phyloP scores from a whole-genome alignment of 2,797 vertebrate species.

The Acipenser transmontanus region DNA sequence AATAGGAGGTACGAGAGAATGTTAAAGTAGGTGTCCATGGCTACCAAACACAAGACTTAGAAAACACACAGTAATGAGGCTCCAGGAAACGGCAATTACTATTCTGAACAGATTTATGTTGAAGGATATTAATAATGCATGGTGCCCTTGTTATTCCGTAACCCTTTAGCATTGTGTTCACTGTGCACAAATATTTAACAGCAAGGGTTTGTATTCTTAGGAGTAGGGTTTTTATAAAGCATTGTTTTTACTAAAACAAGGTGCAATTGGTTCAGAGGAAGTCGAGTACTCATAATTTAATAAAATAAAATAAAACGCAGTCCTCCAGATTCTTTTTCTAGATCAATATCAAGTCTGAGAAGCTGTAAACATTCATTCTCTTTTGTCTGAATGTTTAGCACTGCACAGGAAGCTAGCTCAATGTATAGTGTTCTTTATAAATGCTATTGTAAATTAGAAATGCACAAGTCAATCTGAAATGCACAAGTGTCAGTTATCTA shows the following conservation, averaged over 20 bases:
- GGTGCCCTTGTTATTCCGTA: conserved; percentile 79
- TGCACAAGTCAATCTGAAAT: too few species aligned
- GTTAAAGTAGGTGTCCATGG: conserved; percentile 57
- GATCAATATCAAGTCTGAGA: too few species aligned
- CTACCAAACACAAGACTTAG: conserved; percentile 60
- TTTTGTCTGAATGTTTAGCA: too few species aligned
- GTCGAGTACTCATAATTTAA: too few species aligned
- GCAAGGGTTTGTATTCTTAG: conserved; percentile 56
- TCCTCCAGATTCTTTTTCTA: too few species aligned
- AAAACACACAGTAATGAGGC: conserved; percentile 74
- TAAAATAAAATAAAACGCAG: too few species aligned
- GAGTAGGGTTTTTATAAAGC: conserved; percentile 53
- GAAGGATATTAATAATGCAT: conserved; percentile 85
- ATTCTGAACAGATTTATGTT: conserved; percentile 72
- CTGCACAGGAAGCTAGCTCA: too few species aligned
- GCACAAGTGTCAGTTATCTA: too few species aligned
- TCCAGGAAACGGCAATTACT: conserved; percentile 69
- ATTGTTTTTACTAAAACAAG: neutral
- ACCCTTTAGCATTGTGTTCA: conserved; percentile 72
- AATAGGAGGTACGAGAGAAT: conserved; percentile 63
- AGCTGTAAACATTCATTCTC: too few species aligned
- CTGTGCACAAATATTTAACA: conserved; percentile 91
- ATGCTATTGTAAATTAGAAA: too few species aligned
- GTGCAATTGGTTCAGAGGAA: too few species aligned
- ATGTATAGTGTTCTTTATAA: too few species aligned